Percentiles rank a stretch among this genome's conserved stretches.
Conservation (phyloP, 2,797 vertebrate species). For the Cossypha niveicapilla region DNA sequence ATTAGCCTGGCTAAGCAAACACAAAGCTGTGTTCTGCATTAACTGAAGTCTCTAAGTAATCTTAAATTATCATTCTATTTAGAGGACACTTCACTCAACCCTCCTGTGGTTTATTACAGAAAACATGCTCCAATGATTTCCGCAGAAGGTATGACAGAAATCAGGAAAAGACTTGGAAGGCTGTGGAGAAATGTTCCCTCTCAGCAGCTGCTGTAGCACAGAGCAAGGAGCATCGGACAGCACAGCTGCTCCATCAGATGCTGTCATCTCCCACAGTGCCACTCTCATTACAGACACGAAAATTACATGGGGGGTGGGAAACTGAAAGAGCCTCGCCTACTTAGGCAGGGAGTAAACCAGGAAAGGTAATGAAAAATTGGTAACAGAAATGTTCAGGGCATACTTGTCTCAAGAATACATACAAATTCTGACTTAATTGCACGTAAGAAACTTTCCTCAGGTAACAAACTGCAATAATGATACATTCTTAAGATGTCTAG, state of each 20-base stretch:
- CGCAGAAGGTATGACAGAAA: not conserved
- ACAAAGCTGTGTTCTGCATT: not conserved
- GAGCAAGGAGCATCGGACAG: not conserved
- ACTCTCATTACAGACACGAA: accelerated
- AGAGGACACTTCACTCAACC: not conserved
- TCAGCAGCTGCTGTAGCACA: accelerated
- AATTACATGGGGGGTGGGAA: not conserved
- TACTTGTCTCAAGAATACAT: not conserved
- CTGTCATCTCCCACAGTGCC: accelerated
- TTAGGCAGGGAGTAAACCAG: not conserved
- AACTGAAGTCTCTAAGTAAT: not conserved
- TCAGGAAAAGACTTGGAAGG: not conserved
- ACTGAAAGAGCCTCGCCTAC: not conserved
- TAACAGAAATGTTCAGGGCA: not conserved
- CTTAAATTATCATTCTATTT: not conserved
- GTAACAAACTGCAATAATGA: not conserved
- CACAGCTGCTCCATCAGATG: not conserved
- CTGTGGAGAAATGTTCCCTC: not conserved
- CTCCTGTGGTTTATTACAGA: not conserved
- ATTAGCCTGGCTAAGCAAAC: not conserved
- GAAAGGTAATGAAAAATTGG: not conserved
- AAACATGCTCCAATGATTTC: not conserved
- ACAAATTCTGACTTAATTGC: not conserved
- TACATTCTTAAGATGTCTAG: not conserved
- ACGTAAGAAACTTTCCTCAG: not conserved